Conservation (phyloP, 2,888 invertebrate species). For the Prosopocoilus inquinatus region DNA sequence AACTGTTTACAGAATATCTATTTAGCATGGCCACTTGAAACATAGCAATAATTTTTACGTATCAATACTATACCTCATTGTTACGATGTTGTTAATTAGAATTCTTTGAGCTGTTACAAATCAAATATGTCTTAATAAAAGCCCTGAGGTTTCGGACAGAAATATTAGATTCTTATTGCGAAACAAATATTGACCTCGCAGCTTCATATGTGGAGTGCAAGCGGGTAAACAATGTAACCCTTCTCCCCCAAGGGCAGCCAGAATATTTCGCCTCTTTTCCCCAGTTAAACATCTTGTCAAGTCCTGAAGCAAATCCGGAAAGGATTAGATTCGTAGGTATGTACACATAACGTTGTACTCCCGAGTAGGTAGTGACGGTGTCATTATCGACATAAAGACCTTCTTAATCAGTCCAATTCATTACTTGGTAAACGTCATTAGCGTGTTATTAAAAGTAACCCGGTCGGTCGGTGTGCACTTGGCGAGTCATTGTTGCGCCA, state of each 20-base stretch:
- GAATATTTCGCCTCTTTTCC: conserved; percentile 1
- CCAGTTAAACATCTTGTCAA: neutral
- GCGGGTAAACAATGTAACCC: conserved; percentile 17
- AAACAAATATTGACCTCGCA: conserved; percentile 15
- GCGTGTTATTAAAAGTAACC: conserved; percentile 19
- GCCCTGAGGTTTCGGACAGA: neutral
- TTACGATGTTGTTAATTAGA: too few relatives aligned
- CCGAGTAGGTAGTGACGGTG: neutral
- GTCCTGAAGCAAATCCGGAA: neutral
- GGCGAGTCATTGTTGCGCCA: conserved; percentile 37
- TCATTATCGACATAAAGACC: neutral
- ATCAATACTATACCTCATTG: too few relatives aligned
- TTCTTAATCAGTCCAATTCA: conserved; percentile 23
- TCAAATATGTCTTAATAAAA: too few relatives aligned
- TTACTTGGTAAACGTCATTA: conserved; percentile 25
- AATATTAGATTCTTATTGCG: conserved; percentile 15
- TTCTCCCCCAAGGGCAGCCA: conserved; percentile 5
- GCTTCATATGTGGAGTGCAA: conserved; percentile 12
- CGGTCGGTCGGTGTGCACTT: neutral
- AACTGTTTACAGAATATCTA: too few relatives aligned
- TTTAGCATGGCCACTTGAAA: too few relatives aligned
- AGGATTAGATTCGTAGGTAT: neutral
- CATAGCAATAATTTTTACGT: too few relatives aligned
- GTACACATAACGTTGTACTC: too few relatives aligned
- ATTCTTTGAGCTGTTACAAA: too few relatives aligned